phyloP scores from a whole-genome alignment of 2,888 invertebrate genomes.

The Endotricha flammealis region DNA sequence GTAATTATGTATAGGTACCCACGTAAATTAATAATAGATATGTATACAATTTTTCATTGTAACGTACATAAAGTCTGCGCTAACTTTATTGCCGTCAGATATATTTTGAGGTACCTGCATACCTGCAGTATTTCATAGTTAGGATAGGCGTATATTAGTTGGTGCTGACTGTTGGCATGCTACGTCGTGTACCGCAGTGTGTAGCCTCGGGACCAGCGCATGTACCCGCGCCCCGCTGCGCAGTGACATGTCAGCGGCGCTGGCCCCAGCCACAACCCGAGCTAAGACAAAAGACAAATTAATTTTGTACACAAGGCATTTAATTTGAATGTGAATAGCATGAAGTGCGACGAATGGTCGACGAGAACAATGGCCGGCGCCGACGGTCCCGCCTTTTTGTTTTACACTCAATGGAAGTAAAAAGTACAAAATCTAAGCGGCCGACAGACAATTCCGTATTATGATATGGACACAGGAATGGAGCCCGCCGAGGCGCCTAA shows the following conservation, averaged over 20 bases:
- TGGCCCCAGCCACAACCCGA: conserved; percentile 35
- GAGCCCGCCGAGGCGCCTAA: conserved; percentile 69
- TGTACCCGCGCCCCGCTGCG: conserved; percentile 54
- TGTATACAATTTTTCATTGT: too few relatives aligned
- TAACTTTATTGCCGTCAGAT: too few relatives aligned
- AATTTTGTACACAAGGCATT: conserved; percentile 77
- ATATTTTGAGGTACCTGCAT: too few relatives aligned
- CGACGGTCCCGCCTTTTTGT: conserved; percentile 69
- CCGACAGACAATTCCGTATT: conserved; percentile 74
- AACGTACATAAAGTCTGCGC: too few relatives aligned
- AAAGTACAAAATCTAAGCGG: conserved; percentile 72
- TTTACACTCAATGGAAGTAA: conserved; percentile 65
- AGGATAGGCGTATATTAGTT: too few relatives aligned
- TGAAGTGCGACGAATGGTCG: conserved; percentile 77
- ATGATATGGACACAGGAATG: conserved; percentile 76
- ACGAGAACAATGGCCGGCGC: conserved; percentile 75
- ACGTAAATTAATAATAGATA: too few relatives aligned
- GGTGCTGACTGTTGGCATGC: too few relatives aligned
- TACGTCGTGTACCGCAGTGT: too few relatives aligned
- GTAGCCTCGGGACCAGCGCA: too few relatives aligned
- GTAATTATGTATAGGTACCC: too few relatives aligned
- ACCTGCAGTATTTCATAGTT: too few relatives aligned
- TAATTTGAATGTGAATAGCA: conserved; percentile 79
- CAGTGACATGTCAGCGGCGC: conserved; percentile 58
- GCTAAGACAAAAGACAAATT: conserved; percentile 78